These are phyloP conservation scores for Caloenas nicobarica DNA, from an alignment of 2,113 vertebrate species.

Conservation along the genomic window DNA sequence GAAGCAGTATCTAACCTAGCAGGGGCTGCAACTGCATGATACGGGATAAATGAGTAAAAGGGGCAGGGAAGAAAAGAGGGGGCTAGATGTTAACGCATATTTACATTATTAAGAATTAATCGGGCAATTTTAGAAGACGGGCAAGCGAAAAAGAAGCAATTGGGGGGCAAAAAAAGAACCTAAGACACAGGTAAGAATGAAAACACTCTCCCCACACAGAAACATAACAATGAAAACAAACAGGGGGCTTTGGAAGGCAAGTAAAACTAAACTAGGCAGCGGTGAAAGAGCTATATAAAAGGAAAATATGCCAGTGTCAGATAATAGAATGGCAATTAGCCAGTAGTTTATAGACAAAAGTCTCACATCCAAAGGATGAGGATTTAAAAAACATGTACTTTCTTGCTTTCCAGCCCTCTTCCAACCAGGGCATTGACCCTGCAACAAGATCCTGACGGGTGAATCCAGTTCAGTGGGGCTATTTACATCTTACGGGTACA, in stretches of 20 bases:
- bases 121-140: neutral
- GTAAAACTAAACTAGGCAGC: neutral
- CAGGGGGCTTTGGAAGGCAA: neutral
- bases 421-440: neutral
- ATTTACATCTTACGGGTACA: neutral
- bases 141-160: neutral
- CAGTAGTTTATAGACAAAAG: constrained; percentile 20
- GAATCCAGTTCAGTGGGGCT: neutral
- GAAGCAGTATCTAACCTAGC: neutral
- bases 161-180: neutral
- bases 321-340: constrained; percentile 37
- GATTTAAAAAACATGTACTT: neutral
- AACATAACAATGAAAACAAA: neutral
- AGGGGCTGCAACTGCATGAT: neutral
- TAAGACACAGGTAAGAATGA: neutral
- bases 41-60: neutral
- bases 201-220: neutral
- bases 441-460: neutral
- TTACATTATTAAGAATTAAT: neutral
- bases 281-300: neutral
- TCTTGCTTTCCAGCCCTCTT: neutral
- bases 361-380: constrained; percentile 7
- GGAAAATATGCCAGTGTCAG: neutral
- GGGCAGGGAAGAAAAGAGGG: neutral
- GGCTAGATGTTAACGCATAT: neutral